Evolutionary conservation across 2,113 vertebrate genomes (phyloP).

Genomic region (Abramis brama): DNA sequence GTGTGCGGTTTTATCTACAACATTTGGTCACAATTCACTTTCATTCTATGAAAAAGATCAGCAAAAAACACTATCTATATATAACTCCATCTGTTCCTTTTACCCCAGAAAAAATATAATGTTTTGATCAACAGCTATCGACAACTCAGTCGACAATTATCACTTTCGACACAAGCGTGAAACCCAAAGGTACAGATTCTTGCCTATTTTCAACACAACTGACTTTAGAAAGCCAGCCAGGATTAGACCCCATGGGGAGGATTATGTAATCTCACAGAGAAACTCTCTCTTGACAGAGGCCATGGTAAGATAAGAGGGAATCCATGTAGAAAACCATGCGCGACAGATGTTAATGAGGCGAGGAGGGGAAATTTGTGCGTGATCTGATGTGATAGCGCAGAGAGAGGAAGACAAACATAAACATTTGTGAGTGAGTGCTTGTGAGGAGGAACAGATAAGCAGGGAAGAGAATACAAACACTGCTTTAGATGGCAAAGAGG

Average conservation of each 20-base stretch:
- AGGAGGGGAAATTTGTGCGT: background rate
- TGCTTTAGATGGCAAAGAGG: background rate
- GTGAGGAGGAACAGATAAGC: background rate
- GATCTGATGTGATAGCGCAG: background rate
- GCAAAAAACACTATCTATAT: background rate
- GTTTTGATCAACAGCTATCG: background rate
- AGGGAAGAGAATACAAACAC: background rate
- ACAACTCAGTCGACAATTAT: background rate
- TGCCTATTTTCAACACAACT: conserved; percentile 12
- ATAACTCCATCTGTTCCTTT: background rate
- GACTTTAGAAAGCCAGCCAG: background rate
- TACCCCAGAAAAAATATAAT: too few species aligned
- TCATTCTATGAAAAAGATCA: background rate
- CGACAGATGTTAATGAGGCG: conserved; percentile 34
- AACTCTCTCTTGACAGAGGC: background rate
- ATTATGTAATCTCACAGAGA: conserved; percentile 47
- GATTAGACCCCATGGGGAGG: conserved; percentile 17
- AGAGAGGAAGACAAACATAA: background rate
- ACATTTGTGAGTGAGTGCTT: background rate
- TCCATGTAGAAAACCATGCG: conserved; percentile 10
- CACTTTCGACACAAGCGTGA: background rate
- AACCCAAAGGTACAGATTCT: background rate
- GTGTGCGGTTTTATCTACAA: background rate
- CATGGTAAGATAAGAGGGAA: conserved; percentile 38
- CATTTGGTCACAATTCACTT: background rate